Evolutionary conservation across 2,888 invertebrate genomes (phyloP), one percentile per base, ranked within the genome.

Genomic region (Atherix ibis): DNA sequence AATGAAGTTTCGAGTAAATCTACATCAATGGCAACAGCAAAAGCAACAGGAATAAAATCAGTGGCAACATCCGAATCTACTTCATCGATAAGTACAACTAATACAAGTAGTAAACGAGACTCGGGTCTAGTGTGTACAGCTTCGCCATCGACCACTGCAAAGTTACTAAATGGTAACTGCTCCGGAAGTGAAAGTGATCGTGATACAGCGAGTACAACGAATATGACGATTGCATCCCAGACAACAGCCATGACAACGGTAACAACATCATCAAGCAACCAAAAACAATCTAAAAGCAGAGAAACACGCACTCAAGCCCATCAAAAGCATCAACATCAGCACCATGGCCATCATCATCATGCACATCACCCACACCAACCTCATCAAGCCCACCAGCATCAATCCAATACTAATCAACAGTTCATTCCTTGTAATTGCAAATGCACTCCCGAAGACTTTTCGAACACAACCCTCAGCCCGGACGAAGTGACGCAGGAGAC

Each of bases 401-500:
- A 5, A 13, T 18, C 5, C 24, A 1, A n/a, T n/a, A n/a, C n/a
- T n/a, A 27, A 27, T 27, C 12, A 17, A 5, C 34, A 40, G 10
- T 36, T 34, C 18, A 45, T 43, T 5, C 37, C 53, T 22, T 62
- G 62, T 37, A 48, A 53, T n/a, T 62, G 62, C 36, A 51, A 59
- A 36, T 62, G 62, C 36, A 49, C 49, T 2, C 55, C 59, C 12
- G 56, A 53, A 27, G 61, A 62, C 30, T 61, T 61, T 18, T 47
- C 48, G 6, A 52, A 55, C 8, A 48, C 52, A 3, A 55, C 54
- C 1, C 45, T 57, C 9, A 54, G 50, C 28, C 55, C 61, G 1
- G 58, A 62, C 24, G 56, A 59, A 36, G 38, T 61, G 38, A 53
- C 54, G 31, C 54, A 60, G 5, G 52, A 61, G 40, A 59, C 56